Evolutionary conservation across 2,888 invertebrate species (phyloP).

Genomic region (Callimorpha dominula): DNA sequence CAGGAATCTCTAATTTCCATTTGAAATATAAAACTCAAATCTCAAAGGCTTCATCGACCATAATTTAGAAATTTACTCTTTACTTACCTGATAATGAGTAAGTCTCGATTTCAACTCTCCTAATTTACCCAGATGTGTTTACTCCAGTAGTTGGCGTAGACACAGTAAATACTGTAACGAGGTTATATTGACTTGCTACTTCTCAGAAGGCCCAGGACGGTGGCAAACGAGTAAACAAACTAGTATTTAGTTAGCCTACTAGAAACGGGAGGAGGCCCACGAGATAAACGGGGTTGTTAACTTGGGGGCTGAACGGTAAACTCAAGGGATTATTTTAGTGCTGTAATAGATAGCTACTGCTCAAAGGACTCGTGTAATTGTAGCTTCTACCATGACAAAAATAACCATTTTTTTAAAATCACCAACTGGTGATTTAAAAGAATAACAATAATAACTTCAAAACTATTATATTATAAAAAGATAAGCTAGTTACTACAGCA

Average conservation of each 20-base stretch:
- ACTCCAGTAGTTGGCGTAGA: constrained; percentile 1
- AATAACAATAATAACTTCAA: too few relatives aligned
- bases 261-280: too few relatives aligned
- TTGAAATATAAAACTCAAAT: not conserved
- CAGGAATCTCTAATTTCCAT: not conserved
- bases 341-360: not conserved
- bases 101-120: not conserved
- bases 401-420: too few relatives aligned
- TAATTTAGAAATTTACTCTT: not conserved
- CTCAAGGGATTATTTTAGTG: not conserved
- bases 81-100: not conserved
- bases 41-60: not conserved
- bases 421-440: too few relatives aligned
- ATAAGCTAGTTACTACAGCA: too few relatives aligned
- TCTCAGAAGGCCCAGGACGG: not conserved
- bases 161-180: not conserved
- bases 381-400: not conserved
- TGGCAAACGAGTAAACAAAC: constrained; percentile 1
- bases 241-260: constrained; percentile 1
- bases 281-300: not conserved
- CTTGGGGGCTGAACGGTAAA: not conserved
- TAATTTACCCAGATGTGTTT: not conserved
- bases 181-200: constrained; percentile 7
- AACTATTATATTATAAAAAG: too few relatives aligned
- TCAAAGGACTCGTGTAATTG: not conserved